Base-by-base conservation (phyloP, 2,888 invertebrate species). In the Drosophila bunnanda region DNA sequence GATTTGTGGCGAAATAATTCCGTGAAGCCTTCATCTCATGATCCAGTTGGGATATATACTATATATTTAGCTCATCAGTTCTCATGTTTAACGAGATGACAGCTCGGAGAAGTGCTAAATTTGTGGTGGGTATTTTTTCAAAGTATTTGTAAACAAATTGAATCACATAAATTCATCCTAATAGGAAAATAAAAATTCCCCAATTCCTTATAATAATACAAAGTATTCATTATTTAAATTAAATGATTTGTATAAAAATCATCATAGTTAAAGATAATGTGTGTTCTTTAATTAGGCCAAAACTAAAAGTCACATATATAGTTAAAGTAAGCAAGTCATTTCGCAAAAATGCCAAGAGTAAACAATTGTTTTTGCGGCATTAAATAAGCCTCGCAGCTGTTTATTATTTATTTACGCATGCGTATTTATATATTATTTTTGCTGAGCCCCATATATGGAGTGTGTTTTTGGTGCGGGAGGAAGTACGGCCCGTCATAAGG, bases 1-100 rank as follows among this genome's bases (percentile, higher is more conserved):
- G 74, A 70, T 70, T 70, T 70, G 70, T 73, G 70, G 73, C 41
- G 48, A 73, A 62, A 73, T 70, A 73, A 70, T 67, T 56, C 67
- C 28, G 32, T 56, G 70, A 70, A 57, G 50, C 66, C 50, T 66
- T 43, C 48, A 32, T 36, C 48, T 15, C 38, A 36, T 55, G 58
- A 46, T 69, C 70, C 70, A 67, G 70, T 69, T 70, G 7, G 28
- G 36, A 32, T 50, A 17, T 30, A 28, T 34, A 41, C 34, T 65
- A 20, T 54, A 25, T 38, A 54, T 32, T 22, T 55, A 34, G 34
- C 38, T 48, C 32, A 69, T 38, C 32, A 39, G 36, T 39, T 54
- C 8, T 46, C 25, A 25, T 46, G 30, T 39, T 46, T 25, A 25
- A 25, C 36, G 53, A 38, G 62, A 48, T 62, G 62, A 62, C 54